These are phyloP conservation scores for Tinea trinotella DNA, from an alignment of 2,888 invertebrate genomes.

Conservation along the genomic window DNA sequence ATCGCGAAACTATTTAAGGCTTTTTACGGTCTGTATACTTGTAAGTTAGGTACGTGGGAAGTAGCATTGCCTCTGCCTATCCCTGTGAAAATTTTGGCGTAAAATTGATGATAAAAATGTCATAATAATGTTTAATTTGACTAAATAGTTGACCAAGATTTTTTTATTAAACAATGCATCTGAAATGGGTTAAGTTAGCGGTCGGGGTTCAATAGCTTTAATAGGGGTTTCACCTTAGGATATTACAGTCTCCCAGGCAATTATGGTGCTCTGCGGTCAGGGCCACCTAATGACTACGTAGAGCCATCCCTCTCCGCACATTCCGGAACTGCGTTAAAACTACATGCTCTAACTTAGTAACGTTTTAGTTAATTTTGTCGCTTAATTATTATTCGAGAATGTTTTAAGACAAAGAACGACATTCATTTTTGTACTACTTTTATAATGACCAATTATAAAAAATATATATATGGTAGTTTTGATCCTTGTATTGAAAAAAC, in stretches of 20 bases:
- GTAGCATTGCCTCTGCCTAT: no score
- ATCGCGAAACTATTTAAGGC: no score
- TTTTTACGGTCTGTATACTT: no score
- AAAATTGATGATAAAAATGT: no score
- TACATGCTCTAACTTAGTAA: background rate
- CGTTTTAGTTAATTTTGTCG: background rate
- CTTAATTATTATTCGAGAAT: no score
- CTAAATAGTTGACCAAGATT: background rate
- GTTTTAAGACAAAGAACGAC: no score
- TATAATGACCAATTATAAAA: no score
- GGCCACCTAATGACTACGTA: constrained; percentile 9
- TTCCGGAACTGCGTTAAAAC: background rate
- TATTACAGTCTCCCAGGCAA: constrained; percentile 18
- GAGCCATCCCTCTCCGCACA: background rate
- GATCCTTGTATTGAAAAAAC: background rate
- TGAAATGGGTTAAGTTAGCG: constrained; percentile 1
- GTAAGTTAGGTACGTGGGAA: no score
- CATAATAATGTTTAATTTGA: no score
- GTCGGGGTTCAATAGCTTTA: constrained; percentile 18
- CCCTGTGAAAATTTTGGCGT: no score
- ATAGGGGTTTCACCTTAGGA: constrained; percentile 19
- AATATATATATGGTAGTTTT: no score
- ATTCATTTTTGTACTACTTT: no score
- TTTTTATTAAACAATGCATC: background rate
- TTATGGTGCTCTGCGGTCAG: constrained; percentile 17